Evolutionary conservation across 2,113 vertebrate species (phyloP), one percentile per base, ranked within the genome.

Genomic region (Scortum barcoo): DNA sequence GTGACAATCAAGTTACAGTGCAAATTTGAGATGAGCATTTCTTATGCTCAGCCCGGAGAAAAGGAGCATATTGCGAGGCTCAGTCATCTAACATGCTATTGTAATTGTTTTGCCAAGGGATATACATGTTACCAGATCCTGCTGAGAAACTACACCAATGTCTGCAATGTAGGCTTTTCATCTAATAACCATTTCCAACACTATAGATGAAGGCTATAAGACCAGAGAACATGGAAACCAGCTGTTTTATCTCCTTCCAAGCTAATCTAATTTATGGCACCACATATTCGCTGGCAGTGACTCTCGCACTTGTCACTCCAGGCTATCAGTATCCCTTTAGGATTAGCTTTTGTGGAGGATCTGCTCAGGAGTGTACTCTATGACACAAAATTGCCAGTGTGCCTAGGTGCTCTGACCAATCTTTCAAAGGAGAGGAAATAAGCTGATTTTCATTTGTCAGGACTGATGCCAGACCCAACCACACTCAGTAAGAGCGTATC

Each of bases 221-320:
- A 63, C 24, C 19, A 26, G 14, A 48, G 28, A 54, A 46, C 13
- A 57, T 16, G 9, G 7, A 44, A 66, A 44, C 38, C 19, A 63
- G 11, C 26, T 48, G 58, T 65, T 72, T 65, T 9, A 80, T 67
- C 44, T 68, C 62, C 11, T 61, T 68, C 54, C 44, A 61, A 75
- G 44, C 54, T 61, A 61, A 75, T 69, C 33, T 53, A 19, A 75
- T 68, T 28, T 53, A 75, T 4, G 24, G 5, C 44, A 24, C 42
- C 68, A n/a, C 40, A 19, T 44, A 58, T 73, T 72, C 28, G 24
- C 19, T 44, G 44, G 74, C 38, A 57, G 26, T 24, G 40, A 67
- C 46, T 33, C 12, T 44, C 6, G 74, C 1, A 2, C 20, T 26
- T 54, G n/a, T 12, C 61, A 22, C n/a, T 28, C 12, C 16, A 46